phyloP scores from a whole-genome alignment of 2,888 invertebrate species.

The Tetropium fuscum region DNA sequence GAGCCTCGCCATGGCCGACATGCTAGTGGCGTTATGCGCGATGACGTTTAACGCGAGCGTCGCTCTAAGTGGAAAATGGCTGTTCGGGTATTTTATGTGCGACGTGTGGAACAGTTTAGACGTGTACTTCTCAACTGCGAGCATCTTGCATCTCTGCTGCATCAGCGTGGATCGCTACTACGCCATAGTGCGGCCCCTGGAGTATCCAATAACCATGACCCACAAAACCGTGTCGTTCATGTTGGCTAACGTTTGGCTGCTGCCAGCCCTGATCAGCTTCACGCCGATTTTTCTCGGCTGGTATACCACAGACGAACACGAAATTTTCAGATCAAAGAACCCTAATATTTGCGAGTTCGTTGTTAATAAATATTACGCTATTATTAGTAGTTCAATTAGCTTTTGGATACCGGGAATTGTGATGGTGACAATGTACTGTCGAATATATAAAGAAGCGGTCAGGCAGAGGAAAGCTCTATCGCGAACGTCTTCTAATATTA shows the following conservation, averaged over 20 bases:
- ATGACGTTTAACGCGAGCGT: slow-evolving; percentile 94
- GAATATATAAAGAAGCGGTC: slow-evolving; percentile 86
- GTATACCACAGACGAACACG: slow-evolving; percentile 76
- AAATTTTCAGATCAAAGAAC: slow-evolving; percentile 70
- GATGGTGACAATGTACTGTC: slow-evolving; percentile 92
- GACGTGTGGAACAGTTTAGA: slow-evolving; percentile 95
- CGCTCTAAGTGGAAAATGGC: slow-evolving; percentile 85
- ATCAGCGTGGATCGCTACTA: slow-evolving; percentile 91
- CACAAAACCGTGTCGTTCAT: slow-evolving; percentile 82
- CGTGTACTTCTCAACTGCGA: slow-evolving; percentile 93
- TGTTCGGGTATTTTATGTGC: slow-evolving; percentile 91
- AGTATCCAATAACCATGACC: slow-evolving; percentile 94
- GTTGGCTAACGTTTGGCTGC: slow-evolving; percentile 91
- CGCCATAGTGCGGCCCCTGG: slow-evolving; percentile 91
- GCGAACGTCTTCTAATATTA: slow-evolving; percentile 87
- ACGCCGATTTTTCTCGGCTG: slow-evolving; percentile 93
- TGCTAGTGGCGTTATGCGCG: slow-evolving; percentile 91
- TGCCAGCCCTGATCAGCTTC: slow-evolving; percentile 92
- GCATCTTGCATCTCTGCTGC: slow-evolving; percentile 93
- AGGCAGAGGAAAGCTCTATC: slow-evolving; percentile 85
- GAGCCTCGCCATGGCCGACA: slow-evolving; percentile 92
- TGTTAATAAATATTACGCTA: slow-evolving; percentile 87
- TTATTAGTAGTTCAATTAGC: slow-evolving; percentile 90
- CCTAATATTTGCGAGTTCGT: slow-evolving; percentile 86
- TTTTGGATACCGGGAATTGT: slow-evolving; percentile 95